Base-by-base conservation (phyloP, 2,888 invertebrate genomes). In the Ametastegia equiseti region DNA sequence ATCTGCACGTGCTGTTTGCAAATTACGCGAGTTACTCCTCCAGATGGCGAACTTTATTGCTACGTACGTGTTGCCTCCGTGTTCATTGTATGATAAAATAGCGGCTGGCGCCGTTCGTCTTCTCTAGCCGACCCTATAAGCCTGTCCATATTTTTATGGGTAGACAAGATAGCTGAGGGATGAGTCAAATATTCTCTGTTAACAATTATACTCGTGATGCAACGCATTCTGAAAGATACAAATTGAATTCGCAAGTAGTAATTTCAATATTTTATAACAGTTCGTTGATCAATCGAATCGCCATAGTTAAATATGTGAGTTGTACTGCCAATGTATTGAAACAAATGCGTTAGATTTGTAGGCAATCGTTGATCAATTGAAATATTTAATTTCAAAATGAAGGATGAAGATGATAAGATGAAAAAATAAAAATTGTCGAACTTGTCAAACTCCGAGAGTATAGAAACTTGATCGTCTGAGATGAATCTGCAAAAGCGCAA, bases 401-500 rank as follows among this genome's bases (percentile, higher is more conserved):
- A 67, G 9, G 11, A 4, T 19, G 19, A 67, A 67, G 13, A 39
- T 7, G 3, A 67, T 36, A 1, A 3, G 65, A 36, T 9, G 19
- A 39, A 71, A 23, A 7, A 30, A 47, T 13, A 15, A n/a, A 36
- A 23, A 27, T 47, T 71, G 47, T 71, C 30, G 45, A 45, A 30
- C 47, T 45, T n/a, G n/a, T 47, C 0, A n/a, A 36, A 5, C 36
- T 36, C 19, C 5, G 19, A 54, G 15, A 54, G 54, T 9, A 42
- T 42, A 42, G 42, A 42, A 27, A 1, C 57, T 27, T 60, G 30
- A 30, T 65, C 65, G 39, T 3, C 33, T 27, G 4, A 0, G 63
- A 63, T 23, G 30, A 23, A 47, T 23, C n/a, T n/a, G 15, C 47
- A 15, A 47, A 71, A 36, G 75, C 75, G 75, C 75, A 57, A 36